phyloP scores from a whole-genome alignment of 2,888 invertebrate species.

The Dasypogon diadema region DNA sequence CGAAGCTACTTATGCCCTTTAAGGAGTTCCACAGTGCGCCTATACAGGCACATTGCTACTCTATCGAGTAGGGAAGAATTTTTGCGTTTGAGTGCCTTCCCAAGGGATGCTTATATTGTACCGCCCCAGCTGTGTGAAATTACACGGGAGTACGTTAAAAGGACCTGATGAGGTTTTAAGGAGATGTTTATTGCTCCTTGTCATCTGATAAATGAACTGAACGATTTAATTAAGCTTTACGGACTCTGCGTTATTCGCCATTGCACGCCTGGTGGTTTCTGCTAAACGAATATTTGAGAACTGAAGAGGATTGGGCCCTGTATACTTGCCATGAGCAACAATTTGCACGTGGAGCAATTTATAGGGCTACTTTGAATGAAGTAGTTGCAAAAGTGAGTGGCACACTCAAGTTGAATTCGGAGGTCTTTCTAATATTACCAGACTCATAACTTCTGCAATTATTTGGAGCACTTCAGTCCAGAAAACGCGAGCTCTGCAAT shows the following conservation, averaged over 20 bases:
- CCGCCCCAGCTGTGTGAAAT: slow-evolving; percentile 19
- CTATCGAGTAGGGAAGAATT: not conserved
- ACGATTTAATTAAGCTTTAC: slow-evolving; percentile 28
- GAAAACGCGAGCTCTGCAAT: not conserved
- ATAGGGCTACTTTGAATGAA: too few species aligned
- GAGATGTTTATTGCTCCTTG: slow-evolving; percentile 16
- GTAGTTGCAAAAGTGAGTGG: too few species aligned
- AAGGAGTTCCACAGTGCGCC: not conserved
- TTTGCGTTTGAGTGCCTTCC: not conserved
- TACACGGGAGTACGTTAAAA: slow-evolving; percentile 9
- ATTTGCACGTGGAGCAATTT: too few species aligned
- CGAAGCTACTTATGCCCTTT: not conserved
- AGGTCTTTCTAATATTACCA: too few species aligned
- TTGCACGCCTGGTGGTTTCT: not conserved
- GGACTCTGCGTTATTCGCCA: not conserved
- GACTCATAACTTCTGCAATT: too few species aligned
- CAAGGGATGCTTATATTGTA: not conserved
- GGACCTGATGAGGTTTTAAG: slow-evolving; percentile 34
- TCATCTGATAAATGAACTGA: slow-evolving; percentile 25
- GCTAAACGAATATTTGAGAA: not conserved
- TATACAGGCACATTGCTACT: not conserved
- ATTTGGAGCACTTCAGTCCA: too few species aligned
- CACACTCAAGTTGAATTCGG: too few species aligned
- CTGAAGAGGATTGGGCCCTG: too few species aligned
- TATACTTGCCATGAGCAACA: too few species aligned